Percentiles rank a stretch among this genome's conserved stretches.
Conservation (phyloP, 2,113 vertebrate species). For the Protobothrops flavoviridis region DNA sequence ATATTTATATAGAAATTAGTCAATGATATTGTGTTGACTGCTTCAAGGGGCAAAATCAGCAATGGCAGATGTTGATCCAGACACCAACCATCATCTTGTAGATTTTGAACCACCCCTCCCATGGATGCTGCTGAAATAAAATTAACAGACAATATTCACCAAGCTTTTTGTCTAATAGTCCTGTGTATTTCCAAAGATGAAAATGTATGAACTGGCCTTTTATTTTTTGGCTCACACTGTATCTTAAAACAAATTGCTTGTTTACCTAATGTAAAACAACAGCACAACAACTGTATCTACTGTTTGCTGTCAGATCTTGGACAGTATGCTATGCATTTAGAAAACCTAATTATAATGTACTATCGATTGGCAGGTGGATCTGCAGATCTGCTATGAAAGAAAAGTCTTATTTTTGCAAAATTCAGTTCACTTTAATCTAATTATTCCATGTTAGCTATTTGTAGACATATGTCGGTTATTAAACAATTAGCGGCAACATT, state of each 20-base stretch:
- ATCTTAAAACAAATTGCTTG: background rate
- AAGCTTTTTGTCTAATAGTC: background rate
- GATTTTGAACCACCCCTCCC: background rate
- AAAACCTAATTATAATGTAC: constrained; percentile 26
- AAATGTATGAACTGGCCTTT: background rate
- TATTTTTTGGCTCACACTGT: background rate
- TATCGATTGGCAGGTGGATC: background rate
- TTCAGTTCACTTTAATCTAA: constrained; percentile 9
- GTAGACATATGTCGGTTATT: background rate
- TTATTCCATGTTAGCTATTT: background rate
- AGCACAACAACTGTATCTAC: background rate
- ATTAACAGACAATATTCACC: background rate
- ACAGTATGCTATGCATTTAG: constrained; percentile 16
- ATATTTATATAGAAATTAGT: background rate
- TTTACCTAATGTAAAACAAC: background rate
- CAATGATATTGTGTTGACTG: background rate
- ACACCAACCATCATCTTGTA: background rate
- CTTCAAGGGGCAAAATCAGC: background rate
- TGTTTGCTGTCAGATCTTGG: background rate
- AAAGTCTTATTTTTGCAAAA: constrained; percentile 16
- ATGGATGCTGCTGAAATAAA: background rate
- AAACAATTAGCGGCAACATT: background rate
- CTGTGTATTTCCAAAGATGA: background rate
- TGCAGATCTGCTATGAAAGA: background rate
- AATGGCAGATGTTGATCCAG: background rate